These are phyloP conservation scores for Medauroidea extradentata DNA, from an alignment of 1,140 invertebrate species.

Conservation along the genomic window DNA sequence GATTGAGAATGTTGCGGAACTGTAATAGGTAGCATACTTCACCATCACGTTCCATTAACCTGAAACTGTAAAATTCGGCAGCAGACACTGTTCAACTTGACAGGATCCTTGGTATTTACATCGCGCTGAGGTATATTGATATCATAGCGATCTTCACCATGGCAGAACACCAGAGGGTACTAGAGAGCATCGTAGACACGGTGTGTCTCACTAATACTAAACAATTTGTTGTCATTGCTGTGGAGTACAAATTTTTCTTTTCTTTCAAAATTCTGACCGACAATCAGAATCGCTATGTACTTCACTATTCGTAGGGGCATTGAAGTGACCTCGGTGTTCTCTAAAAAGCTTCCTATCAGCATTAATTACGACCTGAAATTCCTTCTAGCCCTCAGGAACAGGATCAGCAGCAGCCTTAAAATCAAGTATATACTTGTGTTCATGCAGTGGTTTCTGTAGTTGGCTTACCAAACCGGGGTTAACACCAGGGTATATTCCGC, in stretches of 20 bases:
- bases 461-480: too few species aligned
- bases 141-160: too few species aligned
- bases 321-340: constrained; percentile 16
- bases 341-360: too few species aligned
- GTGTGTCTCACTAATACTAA: constrained; percentile 36
- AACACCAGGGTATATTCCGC: too few species aligned
- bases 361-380: too few species aligned
- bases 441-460: too few species aligned
- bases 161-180: too few species aligned
- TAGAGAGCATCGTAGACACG: constrained; percentile 19
- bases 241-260: not conserved
- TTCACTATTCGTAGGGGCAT: constrained; percentile 22
- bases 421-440: constrained; percentile 19
- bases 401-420: constrained; percentile 30
- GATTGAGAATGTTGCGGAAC: constrained; percentile 30
- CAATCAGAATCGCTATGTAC: constrained; percentile 22
- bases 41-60: constrained; percentile 30
- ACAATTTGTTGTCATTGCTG: not conserved
- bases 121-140: not conserved
- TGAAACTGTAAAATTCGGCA: constrained; percentile 31
- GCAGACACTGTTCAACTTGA: constrained; percentile 25
- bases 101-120: too few species aligned
- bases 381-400: constrained; percentile 11
- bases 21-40: constrained; percentile 27
- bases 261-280: constrained; percentile 15